Evolutionary conservation across 2,113 vertebrate genomes (phyloP), one percentile per base, ranked within the genome.

Genomic region (Eupsittula cactorum): DNA sequence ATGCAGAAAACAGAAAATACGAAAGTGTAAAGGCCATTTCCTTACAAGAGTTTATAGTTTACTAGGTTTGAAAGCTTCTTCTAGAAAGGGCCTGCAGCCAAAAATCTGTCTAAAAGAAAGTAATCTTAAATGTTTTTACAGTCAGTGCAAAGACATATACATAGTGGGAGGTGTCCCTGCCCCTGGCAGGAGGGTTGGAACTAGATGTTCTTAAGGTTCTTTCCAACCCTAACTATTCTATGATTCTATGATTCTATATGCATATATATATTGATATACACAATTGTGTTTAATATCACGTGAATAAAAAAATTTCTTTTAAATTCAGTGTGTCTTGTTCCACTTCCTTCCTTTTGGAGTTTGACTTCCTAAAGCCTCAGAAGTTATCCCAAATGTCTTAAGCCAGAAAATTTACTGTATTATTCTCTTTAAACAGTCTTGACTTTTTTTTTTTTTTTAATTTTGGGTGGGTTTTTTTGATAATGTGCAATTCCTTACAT

Each of bases 391-490:
- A 70, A 69, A 81, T n/a, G 25, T 78, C 6, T 76, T 57, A 1
- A 46, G 10, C 73, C 3, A 62, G 7, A 8, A 69, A n/a, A 67
- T 65, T 44, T 44, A 14, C 67, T 78, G 46, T 52, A 78, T 68
- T 76, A 47, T 33, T 70, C 1, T 31, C 6, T 75, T 60, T 55
- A 57, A 89, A 57, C 3, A n/a, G 6, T 8, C 9, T 35, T 17
- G 46, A 19, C 46, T 23, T 14, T 49, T n/a, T 46, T 41, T n/a
- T 28, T 17, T 21, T 33, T 1, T 13, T 52, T 18, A 14, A 16
- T 80, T 71, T 35, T 17, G 3, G 6, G 10, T 44, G 4, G 0
- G 0, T 35, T 75, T 71, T 74, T 67, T 78, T 23, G 18, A 27
- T 47, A 10, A 11, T 21, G 1, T 27, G 27, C 4, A 55, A n/a